These are phyloP conservation scores for Apus apus DNA, from an alignment of 2,113 vertebrate genomes.

Conservation along the genomic window DNA sequence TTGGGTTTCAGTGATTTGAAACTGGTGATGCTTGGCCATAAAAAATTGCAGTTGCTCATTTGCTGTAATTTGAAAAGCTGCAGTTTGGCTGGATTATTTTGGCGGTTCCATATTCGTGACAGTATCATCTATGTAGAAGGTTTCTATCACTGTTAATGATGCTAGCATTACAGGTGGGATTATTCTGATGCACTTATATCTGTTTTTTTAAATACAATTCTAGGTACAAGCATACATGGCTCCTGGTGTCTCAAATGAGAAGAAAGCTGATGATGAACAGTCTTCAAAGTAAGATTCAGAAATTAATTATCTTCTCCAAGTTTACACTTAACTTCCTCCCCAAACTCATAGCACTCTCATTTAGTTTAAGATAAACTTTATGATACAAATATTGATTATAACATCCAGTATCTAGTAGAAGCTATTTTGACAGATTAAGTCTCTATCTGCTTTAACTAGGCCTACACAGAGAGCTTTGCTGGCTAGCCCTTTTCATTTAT, in stretches of 20 bases:
- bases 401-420: neutral
- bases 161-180: neutral
- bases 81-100: neutral
- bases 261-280: conserved; percentile 32
- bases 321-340: neutral
- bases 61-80: neutral
- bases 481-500: neutral
- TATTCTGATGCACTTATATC: neutral
- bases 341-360: neutral
- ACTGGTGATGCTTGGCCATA: neutral
- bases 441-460: neutral
- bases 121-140: neutral
- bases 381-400: neutral
- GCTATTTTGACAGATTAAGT: neutral
- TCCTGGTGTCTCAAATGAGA: neutral
- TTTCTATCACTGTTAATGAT: neutral
- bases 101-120: neutral
- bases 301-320: neutral
- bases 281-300: conserved; percentile 64
- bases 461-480: neutral
- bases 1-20: neutral
- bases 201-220: neutral
- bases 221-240: conserved; percentile 57
- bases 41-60: neutral
- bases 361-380: neutral